These are phyloP conservation scores for Nasonia oneida DNA, from an alignment of 2,888 invertebrate genomes.

Conservation along the genomic window DNA sequence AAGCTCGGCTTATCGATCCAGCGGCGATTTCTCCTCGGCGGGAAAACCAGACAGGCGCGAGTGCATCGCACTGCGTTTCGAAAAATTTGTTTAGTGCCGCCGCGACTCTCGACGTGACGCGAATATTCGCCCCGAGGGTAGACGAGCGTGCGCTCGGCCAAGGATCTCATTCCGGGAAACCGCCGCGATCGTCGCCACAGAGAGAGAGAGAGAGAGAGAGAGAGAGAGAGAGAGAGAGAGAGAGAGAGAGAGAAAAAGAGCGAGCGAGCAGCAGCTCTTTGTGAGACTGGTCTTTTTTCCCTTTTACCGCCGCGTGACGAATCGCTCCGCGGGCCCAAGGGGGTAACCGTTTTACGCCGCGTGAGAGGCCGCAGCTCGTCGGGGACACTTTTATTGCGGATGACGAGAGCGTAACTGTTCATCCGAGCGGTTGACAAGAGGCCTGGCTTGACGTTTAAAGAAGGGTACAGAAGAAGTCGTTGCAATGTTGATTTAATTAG, in stretches of 20 bases:
- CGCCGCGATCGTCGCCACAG: constrained; percentile 32
- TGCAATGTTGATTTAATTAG: background rate
- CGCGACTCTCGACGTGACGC: constrained; percentile 32
- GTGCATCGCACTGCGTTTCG: background rate
- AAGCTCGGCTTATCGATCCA: background rate
- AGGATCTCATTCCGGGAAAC: constrained; percentile 51
- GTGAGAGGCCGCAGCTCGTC: background rate
- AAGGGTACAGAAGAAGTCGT: background rate
- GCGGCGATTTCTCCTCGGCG: background rate
- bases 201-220: too few species aligned
- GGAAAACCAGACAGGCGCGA: background rate
- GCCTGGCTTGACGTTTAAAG: background rate
- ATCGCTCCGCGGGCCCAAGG: constrained; percentile 10
- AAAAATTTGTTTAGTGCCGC: constrained; percentile 44
- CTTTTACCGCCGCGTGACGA: constrained; percentile 25
- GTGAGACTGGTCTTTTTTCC: background rate
- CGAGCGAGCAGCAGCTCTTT: background rate
- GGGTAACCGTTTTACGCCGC: constrained; percentile 25
- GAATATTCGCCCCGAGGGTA: constrained; percentile 44
- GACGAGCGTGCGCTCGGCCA: background rate
- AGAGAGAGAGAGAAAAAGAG: too few species aligned
- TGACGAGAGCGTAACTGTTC: background rate
- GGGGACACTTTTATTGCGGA: background rate
- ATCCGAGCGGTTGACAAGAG: background rate
- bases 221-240: background rate